Evolutionary conservation across 1,140 invertebrate species (phyloP).

Genomic region (Leptinotarsa texana): DNA sequence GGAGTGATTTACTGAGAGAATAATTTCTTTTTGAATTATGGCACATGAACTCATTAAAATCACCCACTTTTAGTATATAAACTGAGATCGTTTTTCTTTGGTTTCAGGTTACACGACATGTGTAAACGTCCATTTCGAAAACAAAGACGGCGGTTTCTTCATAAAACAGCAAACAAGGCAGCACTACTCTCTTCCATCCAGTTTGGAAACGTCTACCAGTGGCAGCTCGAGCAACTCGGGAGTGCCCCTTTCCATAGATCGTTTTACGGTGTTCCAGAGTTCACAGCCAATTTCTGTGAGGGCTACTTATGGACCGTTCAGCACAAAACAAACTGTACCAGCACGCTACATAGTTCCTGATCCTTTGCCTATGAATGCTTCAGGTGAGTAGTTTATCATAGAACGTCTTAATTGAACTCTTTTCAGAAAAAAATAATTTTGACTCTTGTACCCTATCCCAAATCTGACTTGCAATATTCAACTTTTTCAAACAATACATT

Average conservation of each 20-base stretch:
- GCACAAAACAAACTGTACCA: conserved; percentile 91
- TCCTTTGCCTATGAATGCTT: conserved; percentile 60
- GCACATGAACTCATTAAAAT: no score
- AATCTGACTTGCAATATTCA: no score
- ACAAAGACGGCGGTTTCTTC: conserved; percentile 88
- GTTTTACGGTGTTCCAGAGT: conserved; percentile 87
- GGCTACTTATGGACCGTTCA: conserved; percentile 89
- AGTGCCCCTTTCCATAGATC: conserved; percentile 72
- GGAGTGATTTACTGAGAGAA: no score
- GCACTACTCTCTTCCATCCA: conserved; percentile 54
- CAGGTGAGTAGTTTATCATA: conserved; percentile 36
- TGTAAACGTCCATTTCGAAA: conserved; percentile 87
- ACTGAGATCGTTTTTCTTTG: conserved; percentile 20
- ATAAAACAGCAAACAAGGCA: conserved; percentile 76
- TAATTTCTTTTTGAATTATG: no score
- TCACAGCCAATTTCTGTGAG: conserved; percentile 83
- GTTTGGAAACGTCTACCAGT: conserved; percentile 23
- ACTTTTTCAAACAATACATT: no score
- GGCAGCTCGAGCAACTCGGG: conserved; percentile 53
- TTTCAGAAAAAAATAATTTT: no score
- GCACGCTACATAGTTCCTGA: conserved; percentile 84
- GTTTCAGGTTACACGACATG: conserved; percentile 55
- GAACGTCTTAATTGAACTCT: not conserved
- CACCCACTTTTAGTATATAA: no score
- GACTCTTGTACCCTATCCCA: no score